Percentiles rank a stretch among this genome's conserved stretches.
phyloP scores from a whole-genome alignment of 2,888 invertebrate species.

The Caenorhabditis auriculariae region DNA sequence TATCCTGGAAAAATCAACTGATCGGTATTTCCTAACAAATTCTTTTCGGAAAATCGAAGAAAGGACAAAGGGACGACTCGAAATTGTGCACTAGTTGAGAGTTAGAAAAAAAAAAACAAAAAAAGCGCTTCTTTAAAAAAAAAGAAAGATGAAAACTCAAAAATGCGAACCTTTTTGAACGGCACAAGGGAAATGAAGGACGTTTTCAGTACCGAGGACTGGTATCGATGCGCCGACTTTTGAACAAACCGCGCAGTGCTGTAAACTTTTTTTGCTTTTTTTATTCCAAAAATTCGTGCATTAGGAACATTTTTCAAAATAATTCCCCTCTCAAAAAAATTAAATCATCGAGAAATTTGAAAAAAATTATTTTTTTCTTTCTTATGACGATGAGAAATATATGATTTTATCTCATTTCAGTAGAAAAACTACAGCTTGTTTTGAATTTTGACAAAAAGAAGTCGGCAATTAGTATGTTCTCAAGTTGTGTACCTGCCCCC shows the following conservation, averaged over 20 bases:
- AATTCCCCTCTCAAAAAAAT: no score
- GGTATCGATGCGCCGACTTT: constrained; percentile 26
- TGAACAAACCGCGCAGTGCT: constrained; percentile 20
- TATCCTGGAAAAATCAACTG: constrained; percentile 14
- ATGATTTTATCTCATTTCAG: background rate
- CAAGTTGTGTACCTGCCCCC: constrained; percentile 26
- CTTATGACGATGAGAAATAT: no score
- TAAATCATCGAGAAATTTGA: no score
- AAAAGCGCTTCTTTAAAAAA: constrained; percentile 2
- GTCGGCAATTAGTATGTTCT: no score
- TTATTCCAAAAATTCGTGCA: no score
- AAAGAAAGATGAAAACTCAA: constrained; percentile 5
- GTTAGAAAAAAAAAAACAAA: no score
- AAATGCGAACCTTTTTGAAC: constrained; percentile 10
- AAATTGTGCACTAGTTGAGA: no score
- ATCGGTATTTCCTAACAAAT: background rate
- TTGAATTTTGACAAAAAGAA: background rate
- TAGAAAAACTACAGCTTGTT: background rate
- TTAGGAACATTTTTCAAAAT: no score
- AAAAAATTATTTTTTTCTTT: no score
- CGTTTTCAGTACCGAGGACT: constrained; percentile 20
- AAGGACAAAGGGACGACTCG: no score
- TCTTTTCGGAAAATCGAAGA: no score
- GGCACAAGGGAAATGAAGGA: constrained; percentile 32
- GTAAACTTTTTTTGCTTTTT: constrained; percentile 3